Conservation (phyloP, 1,140 invertebrate genomes). For the Theocolax elegans region DNA sequence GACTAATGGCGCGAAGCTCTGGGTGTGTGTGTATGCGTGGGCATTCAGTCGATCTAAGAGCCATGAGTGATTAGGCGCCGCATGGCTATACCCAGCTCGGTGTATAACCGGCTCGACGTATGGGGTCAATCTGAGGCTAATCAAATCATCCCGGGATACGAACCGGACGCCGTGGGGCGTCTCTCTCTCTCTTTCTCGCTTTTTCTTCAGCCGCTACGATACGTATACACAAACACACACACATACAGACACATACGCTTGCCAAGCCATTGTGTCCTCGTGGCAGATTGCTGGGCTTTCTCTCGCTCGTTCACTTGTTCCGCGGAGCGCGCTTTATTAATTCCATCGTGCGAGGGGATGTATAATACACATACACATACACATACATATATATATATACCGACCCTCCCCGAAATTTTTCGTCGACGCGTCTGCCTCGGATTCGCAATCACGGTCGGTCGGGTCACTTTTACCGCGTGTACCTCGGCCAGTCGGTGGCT, state of each 20-base stretch:
- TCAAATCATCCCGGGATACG: slow-evolving; percentile 63
- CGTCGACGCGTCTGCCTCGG: neutral
- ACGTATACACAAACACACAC: no score
- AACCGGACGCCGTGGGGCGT: slow-evolving; percentile 52
- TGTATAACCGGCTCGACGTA: slow-evolving; percentile 43
- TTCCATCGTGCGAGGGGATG: slow-evolving; percentile 55
- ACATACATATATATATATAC: no score
- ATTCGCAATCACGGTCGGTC: slow-evolving; percentile 23
- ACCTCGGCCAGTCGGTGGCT: no score
- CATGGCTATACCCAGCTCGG: slow-evolving; percentile 47
- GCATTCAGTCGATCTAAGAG: neutral
- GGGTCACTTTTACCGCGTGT: no score
- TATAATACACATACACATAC: no score
- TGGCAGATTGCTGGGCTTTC: slow-evolving; percentile 60
- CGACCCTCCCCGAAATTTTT: neutral
- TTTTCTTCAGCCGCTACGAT: no score
- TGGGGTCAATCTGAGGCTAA: slow-evolving; percentile 69
- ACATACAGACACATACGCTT: no score
- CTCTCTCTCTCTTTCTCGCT: slow-evolving; percentile 30
- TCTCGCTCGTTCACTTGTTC: slow-evolving; percentile 53
- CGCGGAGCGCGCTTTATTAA: slow-evolving; percentile 63
- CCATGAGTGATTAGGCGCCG: slow-evolving; percentile 64
- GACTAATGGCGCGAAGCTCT: slow-evolving; percentile 64
- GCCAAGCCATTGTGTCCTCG: slow-evolving; percentile 41
- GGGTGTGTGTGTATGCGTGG: slow-evolving; percentile 42